Evolutionary conservation across 2,797 vertebrate genomes (phyloP), one percentile per base, ranked within the genome.

Genomic region (Sebastes iracundus): DNA sequence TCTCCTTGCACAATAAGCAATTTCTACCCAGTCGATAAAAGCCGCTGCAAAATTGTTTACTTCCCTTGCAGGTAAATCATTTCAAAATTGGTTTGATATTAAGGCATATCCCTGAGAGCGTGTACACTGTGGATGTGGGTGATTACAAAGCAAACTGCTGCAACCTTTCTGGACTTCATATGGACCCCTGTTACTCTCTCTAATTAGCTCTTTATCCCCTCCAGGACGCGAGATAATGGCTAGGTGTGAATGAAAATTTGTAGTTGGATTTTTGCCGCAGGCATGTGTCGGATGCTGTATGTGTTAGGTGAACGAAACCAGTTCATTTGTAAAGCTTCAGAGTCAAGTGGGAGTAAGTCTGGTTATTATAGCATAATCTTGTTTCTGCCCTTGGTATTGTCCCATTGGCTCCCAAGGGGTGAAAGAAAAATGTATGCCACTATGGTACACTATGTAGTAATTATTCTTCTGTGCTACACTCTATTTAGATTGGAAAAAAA

Each of bases 51-150:
- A 93, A 93, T 90, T 91, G 93, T 95, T 95, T 93, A 90, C 89
- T 91, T 94, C 86, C 84, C 87, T 90, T 83, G 89, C 89, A 94
- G 92, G 89, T 93, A 94, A 96, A 95, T 95, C 82, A 94, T 91
- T 92, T 90, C 63, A 92, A 94, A 96, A 95, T 91, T 94, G 92
- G 92, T 82, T 91, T 91, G 93, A 90, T 93, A 95, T 95, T 92
- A 94, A 86, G 79, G 82, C 80, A 81, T 90, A 85, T 93, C 88
- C 93, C 90, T 85, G 77, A 85, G 93, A 89, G 87, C 80, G 52
- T 92, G 89, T 89, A 86, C 58, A 70, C 58, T 69, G 33, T 55
- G 88, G 77, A 90, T 88, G 83, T 83, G 74, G 70, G 82, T 90
- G 88, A 95, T 95, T 95, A 94, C 87, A 87, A 90, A 91, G 84